Evolutionary conservation across 2,113 vertebrate genomes (phyloP), one percentile per base, ranked within the genome.

Genomic region (Dolichallabes microphthalmus): DNA sequence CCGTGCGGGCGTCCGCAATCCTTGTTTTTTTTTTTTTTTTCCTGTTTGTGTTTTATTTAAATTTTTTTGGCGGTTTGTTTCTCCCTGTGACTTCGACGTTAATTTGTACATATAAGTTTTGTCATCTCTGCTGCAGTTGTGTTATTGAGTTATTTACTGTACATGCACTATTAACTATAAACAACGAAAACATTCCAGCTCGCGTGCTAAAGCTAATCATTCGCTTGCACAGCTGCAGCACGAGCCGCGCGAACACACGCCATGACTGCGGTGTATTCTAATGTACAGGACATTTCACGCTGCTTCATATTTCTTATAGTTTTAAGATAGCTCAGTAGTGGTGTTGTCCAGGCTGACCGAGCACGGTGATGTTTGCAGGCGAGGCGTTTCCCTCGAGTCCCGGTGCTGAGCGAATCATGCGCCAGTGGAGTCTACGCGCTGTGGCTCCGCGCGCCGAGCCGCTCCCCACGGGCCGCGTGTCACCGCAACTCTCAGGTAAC

Each of bases 361-460:
- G 73, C 14, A 6, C 30, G 30, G 50, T 68, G 61, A 82, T 86
- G 74, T 84, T 87, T 85, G 61, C 73, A 84, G 83, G 83, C 92
- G 82, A 84, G 83, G 83, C 92, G 82, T 84, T 73, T 53, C 82
- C 74, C 88, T 88, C 86, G 88, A 83, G 91, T 78, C 89, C 87
- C 88, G 80, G 92, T 88, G 80, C 87, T 91, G 91, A 88, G 87
- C 73, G 88, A 93, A 93, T 93, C 95, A 95, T 95, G 95, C 94
- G 95, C 90, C 95, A 95, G 94, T 95, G 94, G 94, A 94, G 94
- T 85, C 94, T 95, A 91, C 92, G 94, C 91, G 91, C 92, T 69
- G 94, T 94, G 93, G 93, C 94, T 92, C 94, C 93, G 53, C 92
- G 94, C 90, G 83, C 93, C 35, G 94, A 94, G 84, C 94, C 94